Evolutionary conservation across 1,140 invertebrate species (phyloP).

Genomic region (Orchestia grillus): DNA sequence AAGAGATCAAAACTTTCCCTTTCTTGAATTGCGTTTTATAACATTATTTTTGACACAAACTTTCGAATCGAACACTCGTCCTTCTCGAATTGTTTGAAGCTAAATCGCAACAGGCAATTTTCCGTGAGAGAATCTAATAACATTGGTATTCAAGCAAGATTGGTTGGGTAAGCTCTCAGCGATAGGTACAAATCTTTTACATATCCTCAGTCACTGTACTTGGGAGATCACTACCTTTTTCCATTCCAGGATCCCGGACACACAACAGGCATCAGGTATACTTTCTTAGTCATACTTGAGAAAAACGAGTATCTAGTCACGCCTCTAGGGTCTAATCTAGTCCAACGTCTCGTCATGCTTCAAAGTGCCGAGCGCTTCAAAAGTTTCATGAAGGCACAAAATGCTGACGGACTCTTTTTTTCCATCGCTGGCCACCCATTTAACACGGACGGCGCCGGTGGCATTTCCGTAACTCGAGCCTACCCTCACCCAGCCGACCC

Average conservation of each 20-base stretch:
- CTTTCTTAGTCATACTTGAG: not conserved
- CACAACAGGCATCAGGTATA: not conserved
- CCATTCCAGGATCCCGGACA: too few species aligned
- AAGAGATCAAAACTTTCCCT: too few species aligned
- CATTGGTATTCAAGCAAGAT: not conserved
- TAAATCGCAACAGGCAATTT: too few species aligned
- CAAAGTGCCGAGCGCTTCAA: not conserved
- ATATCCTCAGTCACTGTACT: not conserved
- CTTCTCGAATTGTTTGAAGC: too few species aligned
- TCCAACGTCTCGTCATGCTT: not conserved
- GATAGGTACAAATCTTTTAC: not conserved
- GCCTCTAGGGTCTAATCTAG: not conserved
- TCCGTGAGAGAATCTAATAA: not conserved
- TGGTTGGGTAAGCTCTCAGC: not conserved
- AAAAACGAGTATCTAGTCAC: not conserved
- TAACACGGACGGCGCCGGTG: not conserved
- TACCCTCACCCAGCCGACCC: not conserved
- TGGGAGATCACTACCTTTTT: not conserved
- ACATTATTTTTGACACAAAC: too few species aligned
- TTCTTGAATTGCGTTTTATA: too few species aligned
- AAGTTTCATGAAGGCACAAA: not conserved
- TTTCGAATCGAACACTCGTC: too few species aligned
- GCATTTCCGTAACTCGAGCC: not conserved
- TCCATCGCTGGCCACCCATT: not conserved
- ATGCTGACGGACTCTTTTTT: not conserved